A percentile compares a stretch with the other conserved stretches of the same genome.
Conservation (phyloP, 2,113 vertebrate genomes). For the Cinclus mexicanus region DNA sequence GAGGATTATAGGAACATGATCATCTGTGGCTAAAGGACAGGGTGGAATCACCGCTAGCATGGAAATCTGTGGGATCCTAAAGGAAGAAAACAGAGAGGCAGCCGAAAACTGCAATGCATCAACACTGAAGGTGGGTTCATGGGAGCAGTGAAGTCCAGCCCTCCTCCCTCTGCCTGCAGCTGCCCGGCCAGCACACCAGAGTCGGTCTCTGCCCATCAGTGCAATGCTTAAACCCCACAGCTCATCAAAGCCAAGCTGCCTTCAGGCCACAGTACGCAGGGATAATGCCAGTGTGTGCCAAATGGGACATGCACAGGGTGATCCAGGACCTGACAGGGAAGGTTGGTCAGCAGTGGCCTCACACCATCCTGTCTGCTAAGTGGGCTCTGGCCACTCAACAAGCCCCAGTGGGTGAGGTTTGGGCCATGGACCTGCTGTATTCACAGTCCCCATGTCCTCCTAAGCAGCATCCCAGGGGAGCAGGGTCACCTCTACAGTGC, state of each 20-base stretch:
- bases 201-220: rapidly evolving
- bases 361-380: not conserved
- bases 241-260: not conserved
- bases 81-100: not conserved
- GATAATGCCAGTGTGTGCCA: rapidly evolving
- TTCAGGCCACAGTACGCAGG: not conserved
- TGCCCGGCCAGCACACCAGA: rapidly evolving
- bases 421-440: not conserved
- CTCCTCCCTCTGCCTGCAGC: not conserved
- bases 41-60: not conserved
- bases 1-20: not conserved
- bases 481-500: rapidly evolving
- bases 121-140: rapidly evolving
- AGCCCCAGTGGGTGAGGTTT: rapidly evolving
- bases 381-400: not conserved
- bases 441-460: not conserved
- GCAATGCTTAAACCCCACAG: not conserved
- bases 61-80: not conserved
- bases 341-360: rapidly evolving
- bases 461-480: rapidly evolving
- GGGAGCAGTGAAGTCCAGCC: not conserved
- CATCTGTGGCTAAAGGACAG: not conserved
- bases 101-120: not conserved
- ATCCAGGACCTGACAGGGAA: not conserved
- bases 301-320: rapidly evolving